Evolutionary conservation across 2,888 invertebrate genomes (phyloP), one percentile per base, ranked within the genome.

Genomic region (Myopa testacea): DNA sequence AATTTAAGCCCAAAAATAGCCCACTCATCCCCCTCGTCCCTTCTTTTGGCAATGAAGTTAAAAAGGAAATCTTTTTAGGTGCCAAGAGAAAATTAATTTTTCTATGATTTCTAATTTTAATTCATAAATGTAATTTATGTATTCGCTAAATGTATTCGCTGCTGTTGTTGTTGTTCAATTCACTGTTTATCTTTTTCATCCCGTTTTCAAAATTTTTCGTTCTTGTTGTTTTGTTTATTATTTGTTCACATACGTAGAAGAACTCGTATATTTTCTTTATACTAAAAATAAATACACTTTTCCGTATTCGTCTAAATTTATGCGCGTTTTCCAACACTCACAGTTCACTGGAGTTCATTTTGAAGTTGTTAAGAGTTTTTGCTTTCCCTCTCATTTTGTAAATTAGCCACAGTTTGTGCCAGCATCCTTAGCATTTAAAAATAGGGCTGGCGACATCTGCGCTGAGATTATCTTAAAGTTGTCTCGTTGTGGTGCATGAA

Each of bases 281-380:
- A 38, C 45, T 37, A 37, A 63, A 74, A 50, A 65, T 63, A 63
- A 63, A 34, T 37, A 38, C 34, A 50, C 8, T 74, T 74, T 74
- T 50, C 50, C n/a, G 37, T 65, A 52, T 45, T 65, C 6, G 14
- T 34, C 65, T 65, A 52, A 74, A 74, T 63, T 65, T 37, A 65
- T 74, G 65, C 37, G 8, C 45, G 14, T 52, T 65, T 74, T 65
- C 62, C 45, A 26, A n/a, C 40, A 40, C 45, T 62, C 71, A 50
- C 62, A 74, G 65, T 74, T 74, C 65, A 74, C 16, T 74, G 52
- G 65, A 74, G 74, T 74, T 74, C 63, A 74, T 63, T 74, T 65
- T 7, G 16, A 62, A 40, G 40, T 19, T 72, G 6, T 72, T 72
- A 34, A 34, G 62, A 26, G 37, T 10, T 10, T 40, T 45, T 45